Base-by-base conservation (phyloP, 2,113 vertebrate species). In the Sturnus vulgaris region DNA sequence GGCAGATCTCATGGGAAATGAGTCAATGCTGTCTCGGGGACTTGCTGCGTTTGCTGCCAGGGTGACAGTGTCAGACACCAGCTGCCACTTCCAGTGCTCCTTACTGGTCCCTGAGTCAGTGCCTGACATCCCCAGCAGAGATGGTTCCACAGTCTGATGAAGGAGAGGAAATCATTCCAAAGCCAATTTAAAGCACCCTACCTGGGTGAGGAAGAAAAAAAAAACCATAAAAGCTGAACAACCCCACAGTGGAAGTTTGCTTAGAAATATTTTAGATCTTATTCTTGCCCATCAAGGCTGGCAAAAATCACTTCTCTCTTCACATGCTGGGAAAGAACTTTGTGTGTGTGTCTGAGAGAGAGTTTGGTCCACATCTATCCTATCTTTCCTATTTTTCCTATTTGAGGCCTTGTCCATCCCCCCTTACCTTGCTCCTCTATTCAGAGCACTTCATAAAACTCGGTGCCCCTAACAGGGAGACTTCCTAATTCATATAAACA, bases 1-100 rank as follows among this genome's bases (percentile, higher is more conserved):
- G 55, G 64, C 68, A 83, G 63, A 25, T 61, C 76, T 66, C 63
- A 2, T 27, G 75, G 71, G 90, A 70, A 73, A 69, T 88, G 93
- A 95, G 78, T 94, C 78, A 87, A 5, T 4, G 4, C 78, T 46
- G 24, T 50, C 70, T 76, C 73, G 4, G 71, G 75, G 78, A 47
- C 47, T 31, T n/a, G 65, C 39, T 6, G 2, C 49, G 4, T 53
- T 82, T 0, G 2, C 90, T 92, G 82, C 42, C 71, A 39, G 70
- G 83, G 84, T 79, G 91, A 77, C 4, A 7, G 81, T 95, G 94
- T 92, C 90, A 92, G 72, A 25, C 88, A 71, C 77, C 89, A 92
- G 86, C 88, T 95, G 88, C 83, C 91, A 44, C 64, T 84, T 84
- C 21, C 78, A 66, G 40, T 5, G 56, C 63, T 78, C 65, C 1